Percentiles rank a stretch among this genome's conserved stretches.
Evolutionary conservation across 2,888 invertebrate species (phyloP).

Genomic region (Pterostichus niger): DNA sequence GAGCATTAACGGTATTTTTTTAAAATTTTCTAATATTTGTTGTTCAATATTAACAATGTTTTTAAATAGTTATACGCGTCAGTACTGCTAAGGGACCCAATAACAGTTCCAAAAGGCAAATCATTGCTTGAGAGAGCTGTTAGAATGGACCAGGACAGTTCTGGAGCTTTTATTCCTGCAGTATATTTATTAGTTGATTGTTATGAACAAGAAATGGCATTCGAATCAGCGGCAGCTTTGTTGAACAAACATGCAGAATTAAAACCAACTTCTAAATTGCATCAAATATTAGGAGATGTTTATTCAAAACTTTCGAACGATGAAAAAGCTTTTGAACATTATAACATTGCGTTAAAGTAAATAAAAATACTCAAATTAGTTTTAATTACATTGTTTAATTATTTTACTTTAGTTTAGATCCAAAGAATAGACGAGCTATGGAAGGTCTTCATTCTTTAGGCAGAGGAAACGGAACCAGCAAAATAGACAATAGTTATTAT

Average conservation of each 20-base stretch:
- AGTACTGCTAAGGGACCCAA: conserved; percentile 85
- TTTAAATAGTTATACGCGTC: conserved; percentile 85
- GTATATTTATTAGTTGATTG: conserved; percentile 86
- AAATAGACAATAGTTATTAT: conserved; percentile 79
- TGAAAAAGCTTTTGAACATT: conserved; percentile 85
- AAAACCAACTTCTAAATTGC: conserved; percentile 82
- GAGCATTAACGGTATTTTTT: conserved; percentile 83
- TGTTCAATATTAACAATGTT: conserved; percentile 69
- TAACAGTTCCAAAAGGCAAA: conserved; percentile 81
- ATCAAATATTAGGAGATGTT: conserved; percentile 84
- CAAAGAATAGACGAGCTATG: conserved; percentile 81
- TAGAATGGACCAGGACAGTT: conserved; percentile 80
- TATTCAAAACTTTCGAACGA: conserved; percentile 82
- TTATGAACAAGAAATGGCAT: conserved; percentile 82
- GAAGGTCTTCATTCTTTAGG: conserved; percentile 84
- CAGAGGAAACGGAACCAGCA: conserved; percentile 74
- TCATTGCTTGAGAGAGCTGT: conserved; percentile 86
- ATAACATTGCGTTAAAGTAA: conserved; percentile 83
- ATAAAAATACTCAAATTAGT: conserved; percentile 63
- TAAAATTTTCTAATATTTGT: conserved; percentile 67
- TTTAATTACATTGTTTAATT: background rate
- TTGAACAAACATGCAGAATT: conserved; percentile 83
- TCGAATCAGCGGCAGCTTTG: conserved; percentile 84
- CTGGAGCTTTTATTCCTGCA: conserved; percentile 82
- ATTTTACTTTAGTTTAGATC: conserved; percentile 79